Percentiles rank a stretch among this genome's conserved stretches.
phyloP scores from a whole-genome alignment of 2,797 vertebrate species.

The Petrocephalus schoutedeni region DNA sequence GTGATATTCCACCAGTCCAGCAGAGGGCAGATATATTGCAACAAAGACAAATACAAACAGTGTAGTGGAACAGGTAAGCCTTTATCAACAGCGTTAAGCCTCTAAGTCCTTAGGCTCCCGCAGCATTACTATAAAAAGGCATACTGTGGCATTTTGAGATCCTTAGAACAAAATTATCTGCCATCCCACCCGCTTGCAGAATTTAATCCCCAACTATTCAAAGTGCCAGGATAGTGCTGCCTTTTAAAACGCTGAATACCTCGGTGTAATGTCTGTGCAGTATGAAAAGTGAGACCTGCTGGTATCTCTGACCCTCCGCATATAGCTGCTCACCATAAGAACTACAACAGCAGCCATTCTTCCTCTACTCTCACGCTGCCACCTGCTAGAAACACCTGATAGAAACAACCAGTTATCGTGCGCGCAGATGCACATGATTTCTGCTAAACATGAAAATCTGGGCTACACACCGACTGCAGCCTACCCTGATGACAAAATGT shows the following conservation, averaged over 20 bases:
- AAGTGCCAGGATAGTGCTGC: not conserved
- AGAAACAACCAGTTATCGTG: too few species aligned
- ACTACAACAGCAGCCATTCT: not conserved
- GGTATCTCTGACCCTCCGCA: not conserved
- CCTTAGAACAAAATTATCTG: not conserved
- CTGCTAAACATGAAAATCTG: not conserved
- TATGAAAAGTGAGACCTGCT: not conserved
- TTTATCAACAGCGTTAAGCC: not conserved
- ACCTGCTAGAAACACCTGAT: too few species aligned
- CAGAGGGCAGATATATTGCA: not conserved
- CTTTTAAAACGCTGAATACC: not conserved
- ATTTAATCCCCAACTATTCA: not conserved
- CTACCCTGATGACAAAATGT: not conserved
- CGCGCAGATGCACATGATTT: not conserved
- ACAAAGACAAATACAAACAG: not conserved
- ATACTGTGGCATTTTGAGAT: not conserved
- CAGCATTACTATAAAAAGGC: not conserved
- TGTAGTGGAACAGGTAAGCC: not conserved
- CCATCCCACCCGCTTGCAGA: too few species aligned
- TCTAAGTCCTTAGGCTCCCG: not conserved
- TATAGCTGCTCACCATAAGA: not conserved
- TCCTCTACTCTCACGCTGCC: too few species aligned
- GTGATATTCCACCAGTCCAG: not conserved
- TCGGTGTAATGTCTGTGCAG: not conserved
- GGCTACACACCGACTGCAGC: not conserved